Percentiles rank a stretch among this genome's conserved stretches.
phyloP scores from a whole-genome alignment of 1,140 invertebrate species.

The Rhizoglyphus robini region DNA sequence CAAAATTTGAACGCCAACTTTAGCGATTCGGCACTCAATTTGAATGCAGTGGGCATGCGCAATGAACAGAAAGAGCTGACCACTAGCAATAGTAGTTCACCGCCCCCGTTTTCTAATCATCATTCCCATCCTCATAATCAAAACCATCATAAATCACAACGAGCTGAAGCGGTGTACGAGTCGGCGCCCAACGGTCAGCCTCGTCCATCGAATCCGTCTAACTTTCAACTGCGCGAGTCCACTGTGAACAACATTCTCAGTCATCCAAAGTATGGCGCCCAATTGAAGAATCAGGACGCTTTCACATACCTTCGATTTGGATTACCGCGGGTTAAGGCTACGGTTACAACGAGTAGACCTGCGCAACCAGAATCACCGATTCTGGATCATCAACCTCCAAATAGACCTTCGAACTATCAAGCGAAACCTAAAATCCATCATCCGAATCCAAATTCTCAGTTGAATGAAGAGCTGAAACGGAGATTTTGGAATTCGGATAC shows the following conservation, averaged over 20 bases:
- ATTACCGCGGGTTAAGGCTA: slow-evolving; percentile 54
- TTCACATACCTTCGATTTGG: slow-evolving; percentile 86
- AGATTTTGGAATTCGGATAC: slow-evolving; percentile 3
- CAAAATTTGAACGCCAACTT: slow-evolving; percentile 91
- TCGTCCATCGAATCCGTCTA: slow-evolving; percentile 46
- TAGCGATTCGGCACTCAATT: slow-evolving; percentile 73
- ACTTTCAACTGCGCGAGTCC: slow-evolving; percentile 77
- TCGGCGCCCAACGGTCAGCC: not conserved
- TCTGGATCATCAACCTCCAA: not conserved
- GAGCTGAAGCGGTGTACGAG: not conserved
- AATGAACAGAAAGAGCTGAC: no score
- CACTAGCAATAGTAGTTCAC: no score
- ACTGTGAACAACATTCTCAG: slow-evolving; percentile 86
- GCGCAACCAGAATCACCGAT: slow-evolving; percentile 18
- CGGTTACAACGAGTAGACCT: not conserved
- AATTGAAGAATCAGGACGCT: slow-evolving; percentile 56
- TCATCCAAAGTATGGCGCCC: slow-evolving; percentile 46
- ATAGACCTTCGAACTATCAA: not conserved
- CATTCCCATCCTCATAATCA: slow-evolving; percentile 36
- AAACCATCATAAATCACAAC: not conserved
- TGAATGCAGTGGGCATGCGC: slow-evolving; percentile 11
- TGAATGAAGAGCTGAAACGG: slow-evolving; percentile 15
- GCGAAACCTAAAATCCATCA: slow-evolving; percentile 1
- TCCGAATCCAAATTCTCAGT: not conserved
- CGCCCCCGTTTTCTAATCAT: no score